A percentile compares a stretch with the other conserved stretches of the same genome.
Conservation (phyloP, 2,888 invertebrate species). For the Cotesia congregata region DNA sequence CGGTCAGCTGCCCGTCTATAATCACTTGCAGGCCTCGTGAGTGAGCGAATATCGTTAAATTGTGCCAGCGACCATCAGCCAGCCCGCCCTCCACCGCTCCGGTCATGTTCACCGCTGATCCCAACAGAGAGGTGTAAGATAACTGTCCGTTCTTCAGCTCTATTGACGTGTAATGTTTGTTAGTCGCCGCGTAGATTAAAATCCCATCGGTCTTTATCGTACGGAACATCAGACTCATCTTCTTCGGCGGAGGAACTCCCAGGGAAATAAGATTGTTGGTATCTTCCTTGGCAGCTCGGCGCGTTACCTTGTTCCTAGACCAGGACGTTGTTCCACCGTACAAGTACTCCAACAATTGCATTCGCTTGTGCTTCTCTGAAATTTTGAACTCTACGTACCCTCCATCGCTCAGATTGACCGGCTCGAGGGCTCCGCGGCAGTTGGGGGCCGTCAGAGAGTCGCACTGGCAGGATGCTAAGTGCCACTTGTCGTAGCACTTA, state of each 20-base stretch:
- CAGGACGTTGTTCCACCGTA: conserved; percentile 83
- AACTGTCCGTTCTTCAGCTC: conserved; percentile 84
- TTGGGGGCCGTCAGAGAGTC: conserved; percentile 83
- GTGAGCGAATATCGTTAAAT: conserved; percentile 81
- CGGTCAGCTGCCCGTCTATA: conserved; percentile 80
- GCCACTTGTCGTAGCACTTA: conserved; percentile 89
- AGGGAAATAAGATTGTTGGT: conserved; percentile 47
- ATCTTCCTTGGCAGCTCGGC: conserved; percentile 53
- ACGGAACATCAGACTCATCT: conserved; percentile 84
- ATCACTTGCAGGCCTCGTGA: conserved; percentile 80
- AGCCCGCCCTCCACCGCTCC: conserved; percentile 76
- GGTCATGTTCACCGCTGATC: conserved; percentile 87
- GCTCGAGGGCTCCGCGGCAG: conserved; percentile 83
- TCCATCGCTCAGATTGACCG: conserved; percentile 84
- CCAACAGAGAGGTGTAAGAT: conserved; percentile 84
- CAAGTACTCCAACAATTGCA: conserved; percentile 86
- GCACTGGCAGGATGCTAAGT: conserved; percentile 79
- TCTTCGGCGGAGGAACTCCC: conserved; percentile 76
- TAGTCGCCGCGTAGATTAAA: conserved; percentile 88
- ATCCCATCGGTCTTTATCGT: conserved; percentile 85
- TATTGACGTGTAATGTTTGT: conserved; percentile 87
- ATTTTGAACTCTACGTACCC: conserved; percentile 82
- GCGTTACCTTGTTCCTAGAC: conserved; percentile 64
- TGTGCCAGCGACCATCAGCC: conserved; percentile 91
- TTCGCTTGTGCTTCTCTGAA: conserved; percentile 87